A percentile compares a stretch with the other conserved stretches of the same genome.
Evolutionary conservation across 2,888 invertebrate species (phyloP).

Genomic region (Tipula unca): DNA sequence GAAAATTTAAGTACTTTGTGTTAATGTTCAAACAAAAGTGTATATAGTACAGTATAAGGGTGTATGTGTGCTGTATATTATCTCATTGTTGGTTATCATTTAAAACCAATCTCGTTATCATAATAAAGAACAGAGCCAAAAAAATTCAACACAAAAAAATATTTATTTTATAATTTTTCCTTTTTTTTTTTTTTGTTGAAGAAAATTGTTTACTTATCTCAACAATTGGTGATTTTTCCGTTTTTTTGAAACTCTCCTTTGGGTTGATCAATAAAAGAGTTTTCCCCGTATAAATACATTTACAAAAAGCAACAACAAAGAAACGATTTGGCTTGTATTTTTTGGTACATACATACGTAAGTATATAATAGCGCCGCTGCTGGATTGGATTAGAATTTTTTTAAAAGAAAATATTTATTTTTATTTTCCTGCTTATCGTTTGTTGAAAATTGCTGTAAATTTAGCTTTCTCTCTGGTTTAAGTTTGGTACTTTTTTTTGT

Average conservation of each 20-base stretch:
- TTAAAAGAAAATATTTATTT: neutral
- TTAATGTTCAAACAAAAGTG: slow-evolving; percentile 1
- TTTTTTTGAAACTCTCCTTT: neutral
- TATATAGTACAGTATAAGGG: neutral
- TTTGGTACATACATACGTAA: too few relatives aligned
- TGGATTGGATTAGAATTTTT: neutral
- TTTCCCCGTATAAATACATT: neutral
- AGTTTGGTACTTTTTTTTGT: neutral
- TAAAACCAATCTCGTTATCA: slow-evolving; percentile 8
- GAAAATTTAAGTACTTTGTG: neutral
- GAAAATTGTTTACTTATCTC: slow-evolving; percentile 8
- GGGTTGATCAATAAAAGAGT: neutral
- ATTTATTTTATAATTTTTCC: neutral
- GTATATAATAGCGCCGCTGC: neutral
- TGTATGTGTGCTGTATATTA: neutral
- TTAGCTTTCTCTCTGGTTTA: neutral
- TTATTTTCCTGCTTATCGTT: neutral
- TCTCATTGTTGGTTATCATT: slow-evolving; percentile 3
- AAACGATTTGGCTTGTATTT: neutral
- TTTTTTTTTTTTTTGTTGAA: neutral
- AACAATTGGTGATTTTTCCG: neutral
- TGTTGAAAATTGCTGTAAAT: neutral
- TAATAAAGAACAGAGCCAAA: neutral
- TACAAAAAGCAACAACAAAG: neutral
- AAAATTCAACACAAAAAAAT: neutral